Conservation (phyloP, 2,888 invertebrate genomes). For the Cerceris ruficornis region DNA sequence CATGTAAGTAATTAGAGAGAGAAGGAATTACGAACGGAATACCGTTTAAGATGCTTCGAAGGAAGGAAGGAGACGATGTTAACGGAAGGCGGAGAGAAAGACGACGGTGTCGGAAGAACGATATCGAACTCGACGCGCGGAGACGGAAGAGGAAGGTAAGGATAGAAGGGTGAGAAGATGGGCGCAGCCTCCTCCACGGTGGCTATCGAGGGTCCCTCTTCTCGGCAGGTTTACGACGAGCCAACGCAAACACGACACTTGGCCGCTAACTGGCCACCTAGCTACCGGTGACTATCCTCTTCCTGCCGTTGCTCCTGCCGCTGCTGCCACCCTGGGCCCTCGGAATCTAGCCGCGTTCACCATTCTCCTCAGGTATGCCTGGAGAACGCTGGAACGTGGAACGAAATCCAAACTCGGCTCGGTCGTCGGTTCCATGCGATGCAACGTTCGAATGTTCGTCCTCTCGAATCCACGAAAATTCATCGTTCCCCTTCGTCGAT, state of each 20-base stretch:
- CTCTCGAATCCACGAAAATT: no score
- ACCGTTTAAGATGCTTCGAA: no score
- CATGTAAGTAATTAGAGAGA: no score
- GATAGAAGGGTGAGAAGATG: slow-evolving; percentile 45
- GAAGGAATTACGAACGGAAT: no score
- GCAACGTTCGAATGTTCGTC: no score
- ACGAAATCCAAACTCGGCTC: slow-evolving; percentile 7
- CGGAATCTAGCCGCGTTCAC: slow-evolving; percentile 58
- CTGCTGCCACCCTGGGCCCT: slow-evolving; percentile 30
- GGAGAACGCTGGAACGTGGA: neutral
- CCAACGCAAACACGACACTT: slow-evolving; percentile 77
- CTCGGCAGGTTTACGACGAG: slow-evolving; percentile 77
- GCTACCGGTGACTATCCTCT: slow-evolving; percentile 73
- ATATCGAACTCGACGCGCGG: slow-evolving; percentile 41
- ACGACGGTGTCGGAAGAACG: slow-evolving; percentile 31
- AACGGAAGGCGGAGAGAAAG: slow-evolving; percentile 65
- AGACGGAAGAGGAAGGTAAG: slow-evolving; percentile 20
- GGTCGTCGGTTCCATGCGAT: no score
- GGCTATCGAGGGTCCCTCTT: slow-evolving; percentile 64
- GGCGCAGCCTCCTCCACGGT: slow-evolving; percentile 58
- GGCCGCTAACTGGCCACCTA: slow-evolving; percentile 78
- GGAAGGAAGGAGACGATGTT: neutral
- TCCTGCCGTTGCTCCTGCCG: slow-evolving; percentile 14
- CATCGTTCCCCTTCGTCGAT: no score
- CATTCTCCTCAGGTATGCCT: slow-evolving; percentile 10